A percentile compares a stretch with the other conserved stretches of the same genome.
Evolutionary conservation across 2,113 vertebrate genomes (phyloP).

Genomic region (Oreochromis aureus): DNA sequence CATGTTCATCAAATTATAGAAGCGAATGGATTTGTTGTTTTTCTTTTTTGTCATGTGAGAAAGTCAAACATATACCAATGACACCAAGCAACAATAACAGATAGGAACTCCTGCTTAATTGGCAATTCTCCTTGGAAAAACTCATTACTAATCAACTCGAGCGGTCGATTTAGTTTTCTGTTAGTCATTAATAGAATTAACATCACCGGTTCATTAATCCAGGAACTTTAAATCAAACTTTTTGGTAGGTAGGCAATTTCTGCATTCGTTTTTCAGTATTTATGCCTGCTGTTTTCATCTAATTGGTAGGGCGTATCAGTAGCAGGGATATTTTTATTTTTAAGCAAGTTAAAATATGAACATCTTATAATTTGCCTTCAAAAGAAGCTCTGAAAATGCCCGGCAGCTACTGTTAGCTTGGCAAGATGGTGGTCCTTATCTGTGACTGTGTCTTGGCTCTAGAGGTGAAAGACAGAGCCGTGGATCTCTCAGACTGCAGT

Average conservation of each 20-base stretch:
- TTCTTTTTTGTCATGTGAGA: background rate
- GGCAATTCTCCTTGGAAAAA: background rate
- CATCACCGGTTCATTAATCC: background rate
- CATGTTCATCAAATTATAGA: background rate
- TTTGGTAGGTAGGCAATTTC: background rate
- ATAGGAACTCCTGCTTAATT: background rate
- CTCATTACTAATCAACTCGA: background rate
- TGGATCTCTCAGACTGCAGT: constrained; percentile 32
- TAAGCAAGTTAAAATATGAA: background rate
- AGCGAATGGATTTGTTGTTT: background rate
- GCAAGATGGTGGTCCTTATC: constrained; percentile 8
- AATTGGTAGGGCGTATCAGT: background rate
- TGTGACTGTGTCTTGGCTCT: constrained; percentile 12
- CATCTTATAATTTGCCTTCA: background rate
- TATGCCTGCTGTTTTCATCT: background rate
- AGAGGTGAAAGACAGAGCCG: constrained; percentile 30
- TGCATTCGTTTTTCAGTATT: background rate
- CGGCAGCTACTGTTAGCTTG: background rate
- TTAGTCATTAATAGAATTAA: background rate
- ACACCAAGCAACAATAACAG: background rate
- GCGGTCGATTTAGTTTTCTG: background rate
- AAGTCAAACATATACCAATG: background rate
- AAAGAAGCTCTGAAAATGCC: background rate
- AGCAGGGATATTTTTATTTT: background rate
- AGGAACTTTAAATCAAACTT: background rate